Conservation (phyloP, 1,140 invertebrate species). For the Drosophila kanapiae region DNA sequence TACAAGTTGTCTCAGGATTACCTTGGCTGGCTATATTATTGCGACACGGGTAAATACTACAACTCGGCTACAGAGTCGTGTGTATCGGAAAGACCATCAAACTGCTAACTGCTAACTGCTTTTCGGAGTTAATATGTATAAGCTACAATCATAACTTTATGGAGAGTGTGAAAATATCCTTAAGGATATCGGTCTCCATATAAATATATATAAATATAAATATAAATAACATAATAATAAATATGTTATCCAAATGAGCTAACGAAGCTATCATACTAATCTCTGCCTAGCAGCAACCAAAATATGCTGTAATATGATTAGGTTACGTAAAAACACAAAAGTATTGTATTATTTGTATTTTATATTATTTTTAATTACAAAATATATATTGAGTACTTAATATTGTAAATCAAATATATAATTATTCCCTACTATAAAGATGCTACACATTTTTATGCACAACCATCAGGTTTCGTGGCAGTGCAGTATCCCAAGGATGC, state of each 20-base stretch:
- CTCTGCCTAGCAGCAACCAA: background rate
- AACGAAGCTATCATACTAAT: no score
- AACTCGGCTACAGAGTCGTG: conserved; percentile 52
- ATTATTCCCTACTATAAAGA: background rate
- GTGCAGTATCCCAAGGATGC: background rate
- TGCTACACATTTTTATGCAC: background rate
- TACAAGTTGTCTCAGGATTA: conserved; percentile 58
- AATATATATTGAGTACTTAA: background rate
- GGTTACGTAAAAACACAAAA: background rate
- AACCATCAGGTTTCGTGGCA: background rate
- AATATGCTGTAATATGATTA: background rate
- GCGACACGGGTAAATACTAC: conserved; percentile 48
- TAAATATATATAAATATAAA: no score
- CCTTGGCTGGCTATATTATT: conserved; percentile 62
- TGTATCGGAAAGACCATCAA: conserved; percentile 36
- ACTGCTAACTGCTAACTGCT: conserved; percentile 53
- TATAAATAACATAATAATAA: no score
- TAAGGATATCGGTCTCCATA: no score
- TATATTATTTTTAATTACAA: background rate
- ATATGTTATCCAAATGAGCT: background rate
- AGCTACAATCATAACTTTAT: background rate
- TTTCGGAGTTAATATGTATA: background rate
- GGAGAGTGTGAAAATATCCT: no score
- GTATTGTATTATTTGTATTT: background rate
- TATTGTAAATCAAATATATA: background rate